Percentiles rank a stretch among this genome's conserved stretches.
Evolutionary conservation across 2,888 invertebrate species (phyloP).

Genomic region (Aspidapion aeneum): DNA sequence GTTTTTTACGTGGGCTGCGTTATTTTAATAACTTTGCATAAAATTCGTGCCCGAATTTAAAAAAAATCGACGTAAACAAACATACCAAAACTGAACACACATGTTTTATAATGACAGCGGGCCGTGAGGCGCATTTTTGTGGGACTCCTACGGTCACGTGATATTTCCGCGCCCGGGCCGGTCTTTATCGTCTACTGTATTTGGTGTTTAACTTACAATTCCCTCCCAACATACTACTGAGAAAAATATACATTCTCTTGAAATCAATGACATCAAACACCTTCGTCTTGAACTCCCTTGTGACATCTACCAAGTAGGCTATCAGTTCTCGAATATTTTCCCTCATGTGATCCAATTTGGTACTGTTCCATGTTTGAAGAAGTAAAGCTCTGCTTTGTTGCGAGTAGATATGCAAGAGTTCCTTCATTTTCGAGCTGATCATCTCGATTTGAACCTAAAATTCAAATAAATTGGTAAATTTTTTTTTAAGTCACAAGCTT

Average conservation of each 20-base stretch:
- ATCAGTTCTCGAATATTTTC: conserved; percentile 31
- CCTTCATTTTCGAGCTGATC: conserved; percentile 38
- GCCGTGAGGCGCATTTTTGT: too few species aligned
- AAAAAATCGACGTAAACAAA: too few species aligned
- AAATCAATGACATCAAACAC: conserved; percentile 33
- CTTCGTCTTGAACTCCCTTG: conserved; percentile 30
- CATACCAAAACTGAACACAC: too few species aligned
- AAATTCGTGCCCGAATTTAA: too few species aligned
- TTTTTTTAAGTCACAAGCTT: not conserved
- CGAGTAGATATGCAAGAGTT: conserved; percentile 35
- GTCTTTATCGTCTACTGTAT: too few species aligned
- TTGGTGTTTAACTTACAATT: conserved; percentile 36
- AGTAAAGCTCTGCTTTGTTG: conserved; percentile 33
- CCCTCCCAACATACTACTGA: conserved; percentile 34
- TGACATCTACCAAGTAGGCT: conserved; percentile 29
- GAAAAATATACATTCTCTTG: conserved; percentile 33
- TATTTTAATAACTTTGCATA: too few species aligned
- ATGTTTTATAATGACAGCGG: too few species aligned
- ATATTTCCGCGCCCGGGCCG: too few species aligned
- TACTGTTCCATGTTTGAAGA: conserved; percentile 34
- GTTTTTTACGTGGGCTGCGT: too few species aligned
- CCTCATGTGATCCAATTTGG: conserved; percentile 32
- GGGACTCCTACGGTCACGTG: too few species aligned
- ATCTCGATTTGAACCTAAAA: conserved; percentile 41
- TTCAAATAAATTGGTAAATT: conserved; percentile 6